Evolutionary conservation across 1,140 invertebrate species (phyloP).

Genomic region (Belonocnema kinseyi): DNA sequence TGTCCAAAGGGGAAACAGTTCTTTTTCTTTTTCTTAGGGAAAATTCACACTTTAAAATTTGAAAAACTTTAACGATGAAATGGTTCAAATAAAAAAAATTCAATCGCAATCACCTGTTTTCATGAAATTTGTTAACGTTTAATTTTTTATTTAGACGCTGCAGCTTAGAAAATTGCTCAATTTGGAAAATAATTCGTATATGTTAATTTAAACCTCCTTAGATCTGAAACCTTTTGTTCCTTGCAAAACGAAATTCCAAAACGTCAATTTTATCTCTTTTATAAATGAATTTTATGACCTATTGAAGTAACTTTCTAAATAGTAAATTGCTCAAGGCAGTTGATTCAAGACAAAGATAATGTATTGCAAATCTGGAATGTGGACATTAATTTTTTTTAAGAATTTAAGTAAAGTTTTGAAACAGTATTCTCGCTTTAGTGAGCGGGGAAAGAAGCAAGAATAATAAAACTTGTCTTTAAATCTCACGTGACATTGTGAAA

Average conservation of each 20-base stretch:
- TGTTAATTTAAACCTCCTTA: too few relatives aligned
- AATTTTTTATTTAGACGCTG: too few relatives aligned
- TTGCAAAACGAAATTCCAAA: background rate
- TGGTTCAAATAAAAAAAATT: too few relatives aligned
- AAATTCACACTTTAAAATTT: too few relatives aligned
- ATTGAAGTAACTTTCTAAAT: slow-evolving; percentile 12
- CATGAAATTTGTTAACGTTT: too few relatives aligned
- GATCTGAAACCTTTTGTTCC: too few relatives aligned
- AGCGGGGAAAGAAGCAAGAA: slow-evolving; percentile 1
- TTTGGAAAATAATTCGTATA: too few relatives aligned
- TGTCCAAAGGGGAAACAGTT: too few relatives aligned
- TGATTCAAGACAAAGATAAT: slow-evolving; percentile 21
- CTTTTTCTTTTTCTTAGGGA: too few relatives aligned
- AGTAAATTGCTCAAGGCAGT: background rate
- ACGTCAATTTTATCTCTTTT: background rate
- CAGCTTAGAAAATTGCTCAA: too few relatives aligned
- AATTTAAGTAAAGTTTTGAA: slow-evolving; percentile 5
- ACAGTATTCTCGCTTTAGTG: slow-evolving; percentile 25
- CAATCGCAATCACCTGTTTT: too few relatives aligned
- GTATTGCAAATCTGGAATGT: slow-evolving; percentile 18
- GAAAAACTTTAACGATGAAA: too few relatives aligned
- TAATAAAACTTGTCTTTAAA: slow-evolving; percentile 24
- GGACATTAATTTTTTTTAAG: slow-evolving; percentile 18
- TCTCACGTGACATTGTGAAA: slow-evolving; percentile 9
- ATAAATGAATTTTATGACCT: slow-evolving; percentile 15